Conservation (phyloP, 1,140 invertebrate genomes). For the Drosophila subobscura region DNA sequence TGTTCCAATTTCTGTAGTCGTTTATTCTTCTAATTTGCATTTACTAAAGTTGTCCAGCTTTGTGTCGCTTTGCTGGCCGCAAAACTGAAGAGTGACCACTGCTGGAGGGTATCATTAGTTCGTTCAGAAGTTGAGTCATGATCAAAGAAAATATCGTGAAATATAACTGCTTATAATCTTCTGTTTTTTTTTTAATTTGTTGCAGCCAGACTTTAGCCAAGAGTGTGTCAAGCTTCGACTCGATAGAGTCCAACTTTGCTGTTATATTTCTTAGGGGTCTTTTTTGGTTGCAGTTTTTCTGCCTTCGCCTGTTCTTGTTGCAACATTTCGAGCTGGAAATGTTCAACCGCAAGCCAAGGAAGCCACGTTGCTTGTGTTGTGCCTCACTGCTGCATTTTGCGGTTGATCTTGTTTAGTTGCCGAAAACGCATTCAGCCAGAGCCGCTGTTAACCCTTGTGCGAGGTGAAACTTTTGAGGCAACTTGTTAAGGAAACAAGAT, state of each 20-base stretch:
- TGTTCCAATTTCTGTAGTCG: constrained; percentile 54
- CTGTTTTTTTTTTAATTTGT: too few relatives aligned
- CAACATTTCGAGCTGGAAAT: constrained; percentile 48
- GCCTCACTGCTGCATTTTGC: constrained; percentile 27
- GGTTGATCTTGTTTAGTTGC: constrained; percentile 56
- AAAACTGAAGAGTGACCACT: neutral
- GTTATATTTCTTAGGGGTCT: neutral
- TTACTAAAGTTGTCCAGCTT: constrained; percentile 37
- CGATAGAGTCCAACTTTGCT: neutral
- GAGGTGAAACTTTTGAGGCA: neutral
- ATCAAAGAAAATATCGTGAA: constrained; percentile 1
- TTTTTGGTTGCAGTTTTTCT: constrained; percentile 31
- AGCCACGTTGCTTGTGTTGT: constrained; percentile 30
- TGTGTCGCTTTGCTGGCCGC: neutral
- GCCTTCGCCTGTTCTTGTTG: constrained; percentile 61
- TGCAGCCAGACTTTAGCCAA: neutral
- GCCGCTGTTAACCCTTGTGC: constrained; percentile 55
- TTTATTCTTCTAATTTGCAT: constrained; percentile 60
- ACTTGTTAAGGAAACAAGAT: neutral
- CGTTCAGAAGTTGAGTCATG: constrained; percentile 3
- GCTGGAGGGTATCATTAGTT: constrained; percentile 10
- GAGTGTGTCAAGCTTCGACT: constrained; percentile 11
- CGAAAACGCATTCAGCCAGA: constrained; percentile 48
- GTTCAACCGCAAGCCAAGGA: constrained; percentile 51
- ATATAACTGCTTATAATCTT: too few relatives aligned